Evolutionary conservation across 2,888 invertebrate genomes (phyloP).

Genomic region (Lasioglossum lativentre): DNA sequence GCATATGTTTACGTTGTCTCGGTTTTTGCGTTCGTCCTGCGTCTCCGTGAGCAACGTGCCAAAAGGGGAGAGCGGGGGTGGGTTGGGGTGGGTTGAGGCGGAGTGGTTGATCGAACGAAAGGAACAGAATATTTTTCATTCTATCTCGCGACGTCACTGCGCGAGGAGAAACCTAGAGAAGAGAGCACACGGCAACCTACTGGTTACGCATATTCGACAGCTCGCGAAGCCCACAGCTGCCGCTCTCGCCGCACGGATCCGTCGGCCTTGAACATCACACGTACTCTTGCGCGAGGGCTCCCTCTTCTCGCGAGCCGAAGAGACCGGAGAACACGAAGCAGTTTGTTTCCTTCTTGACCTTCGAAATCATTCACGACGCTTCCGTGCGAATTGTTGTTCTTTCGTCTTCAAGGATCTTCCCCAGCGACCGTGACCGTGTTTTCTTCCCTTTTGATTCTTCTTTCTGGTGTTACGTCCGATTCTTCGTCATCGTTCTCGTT

Average conservation of each 20-base stretch:
- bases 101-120: slow-evolving; percentile 20
- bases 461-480: neutral
- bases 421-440: neutral
- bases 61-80: too few species aligned
- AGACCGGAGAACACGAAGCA: slow-evolving; percentile 6
- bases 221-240: neutral
- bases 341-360: neutral
- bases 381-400: neutral
- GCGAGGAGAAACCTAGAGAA: slow-evolving; percentile 53
- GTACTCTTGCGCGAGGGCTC: slow-evolving; percentile 21
- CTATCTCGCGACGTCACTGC: slow-evolving; percentile 33
- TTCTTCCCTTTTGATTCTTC: neutral
- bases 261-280: slow-evolving; percentile 3
- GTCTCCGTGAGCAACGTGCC: slow-evolving; percentile 36
- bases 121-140: neutral
- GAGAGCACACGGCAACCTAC: slow-evolving; percentile 59
- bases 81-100: too few species aligned
- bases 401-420: neutral
- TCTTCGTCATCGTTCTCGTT: neutral
- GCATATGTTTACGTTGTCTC: slow-evolving; percentile 1
- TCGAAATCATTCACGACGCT: neutral
- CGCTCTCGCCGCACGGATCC: slow-evolving; percentile 7
- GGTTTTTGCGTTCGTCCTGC: neutral
- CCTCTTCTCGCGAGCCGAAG: neutral
- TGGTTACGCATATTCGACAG: slow-evolving; percentile 42